Conservation (phyloP, 1,140 invertebrate genomes). For the Macrobrachium rosenbergii region DNA sequence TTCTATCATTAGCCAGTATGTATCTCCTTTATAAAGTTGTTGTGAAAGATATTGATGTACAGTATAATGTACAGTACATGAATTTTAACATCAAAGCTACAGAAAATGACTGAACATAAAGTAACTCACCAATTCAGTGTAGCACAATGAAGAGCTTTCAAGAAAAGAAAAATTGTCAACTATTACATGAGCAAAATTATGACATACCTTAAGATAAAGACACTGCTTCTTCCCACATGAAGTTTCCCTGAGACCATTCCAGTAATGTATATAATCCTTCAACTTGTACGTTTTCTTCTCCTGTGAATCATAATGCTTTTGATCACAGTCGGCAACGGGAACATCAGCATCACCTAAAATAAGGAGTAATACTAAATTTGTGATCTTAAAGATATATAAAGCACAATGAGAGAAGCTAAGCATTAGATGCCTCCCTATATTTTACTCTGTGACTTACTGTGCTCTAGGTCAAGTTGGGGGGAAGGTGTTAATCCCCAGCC, state of each 20-base stretch:
- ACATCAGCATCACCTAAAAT: slow-evolving; percentile 74
- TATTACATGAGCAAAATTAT: no score
- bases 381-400: slow-evolving; percentile 46
- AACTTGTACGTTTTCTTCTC: slow-evolving; percentile 79
- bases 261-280: slow-evolving; percentile 79
- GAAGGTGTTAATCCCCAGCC: slow-evolving; percentile 17
- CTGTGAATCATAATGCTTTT: slow-evolving; percentile 81
- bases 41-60: no score
- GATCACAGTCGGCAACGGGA: slow-evolving; percentile 84
- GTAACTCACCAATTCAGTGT: no score
- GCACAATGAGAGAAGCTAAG: no score
- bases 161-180: no score
- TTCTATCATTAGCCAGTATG: no score
- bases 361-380: background rate
- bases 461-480: no score
- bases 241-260: slow-evolving; percentile 73
- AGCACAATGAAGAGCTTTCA: no score
- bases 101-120: background rate
- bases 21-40: background rate
- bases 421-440: no score
- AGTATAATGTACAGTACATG: background rate
- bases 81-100: background rate
- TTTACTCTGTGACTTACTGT: no score
- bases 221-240: slow-evolving; percentile 70
- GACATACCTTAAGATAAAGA: slow-evolving; percentile 73